phyloP scores from a whole-genome alignment of 2,797 vertebrate species.

The Garrulus glandarius region DNA sequence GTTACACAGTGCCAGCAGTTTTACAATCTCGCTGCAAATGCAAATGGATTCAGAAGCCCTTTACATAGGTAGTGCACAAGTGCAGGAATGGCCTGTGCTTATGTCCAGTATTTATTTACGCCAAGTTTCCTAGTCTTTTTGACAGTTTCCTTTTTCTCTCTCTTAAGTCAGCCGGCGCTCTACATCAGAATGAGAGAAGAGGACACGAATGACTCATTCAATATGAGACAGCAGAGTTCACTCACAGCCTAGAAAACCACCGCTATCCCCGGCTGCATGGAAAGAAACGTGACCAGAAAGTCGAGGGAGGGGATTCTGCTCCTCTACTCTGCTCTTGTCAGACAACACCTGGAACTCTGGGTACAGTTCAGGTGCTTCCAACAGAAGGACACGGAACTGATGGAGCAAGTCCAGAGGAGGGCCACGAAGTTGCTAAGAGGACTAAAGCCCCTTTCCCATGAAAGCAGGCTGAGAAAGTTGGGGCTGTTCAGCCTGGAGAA shows the following conservation, averaged over 20 bases:
- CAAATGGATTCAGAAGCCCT: not conserved
- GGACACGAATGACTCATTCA: not conserved
- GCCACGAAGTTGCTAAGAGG: not conserved
- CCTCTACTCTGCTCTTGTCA: not conserved
- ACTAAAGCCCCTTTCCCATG: not conserved
- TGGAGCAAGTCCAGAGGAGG: not conserved
- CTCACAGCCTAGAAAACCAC: not conserved
- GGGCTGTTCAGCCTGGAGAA: not conserved
- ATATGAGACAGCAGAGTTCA: not conserved
- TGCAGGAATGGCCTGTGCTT: not conserved
- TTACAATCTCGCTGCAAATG: not conserved
- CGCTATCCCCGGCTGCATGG: not conserved
- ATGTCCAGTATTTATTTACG: rapidly evolving
- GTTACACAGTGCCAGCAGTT: not conserved
- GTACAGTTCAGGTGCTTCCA: not conserved
- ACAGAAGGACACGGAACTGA: not conserved
- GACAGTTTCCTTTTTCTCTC: not conserved
- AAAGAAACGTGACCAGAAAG: rapidly evolving
- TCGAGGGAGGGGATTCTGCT: not conserved
- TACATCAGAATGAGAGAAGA: not conserved
- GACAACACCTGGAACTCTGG: not conserved
- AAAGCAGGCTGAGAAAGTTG: not conserved
- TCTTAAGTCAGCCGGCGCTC: rapidly evolving
- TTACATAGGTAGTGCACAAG: not conserved
- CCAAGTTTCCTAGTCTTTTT: not conserved